Evolutionary conservation across 2,888 invertebrate species (phyloP), one percentile per base, ranked within the genome.

Genomic region (Gortyna flavago): DNA sequence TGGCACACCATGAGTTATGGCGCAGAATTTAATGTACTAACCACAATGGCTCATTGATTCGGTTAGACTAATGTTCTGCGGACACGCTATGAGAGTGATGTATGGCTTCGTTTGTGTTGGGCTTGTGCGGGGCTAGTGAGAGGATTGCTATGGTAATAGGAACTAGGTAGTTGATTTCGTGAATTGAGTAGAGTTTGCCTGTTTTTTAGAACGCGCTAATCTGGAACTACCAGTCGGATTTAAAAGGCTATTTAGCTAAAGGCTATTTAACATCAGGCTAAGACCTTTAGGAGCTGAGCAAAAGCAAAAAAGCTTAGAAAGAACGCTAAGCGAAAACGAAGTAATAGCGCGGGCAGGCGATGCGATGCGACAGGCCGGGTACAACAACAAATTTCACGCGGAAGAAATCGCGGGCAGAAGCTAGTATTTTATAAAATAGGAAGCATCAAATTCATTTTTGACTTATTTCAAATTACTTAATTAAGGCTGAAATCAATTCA

Each of bases 41-140:
- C 90, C 85, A 93, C 93, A 94, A 93, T 92, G 88, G 89, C 85
- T 90, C 91, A 93, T 93, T 93, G 94, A 93, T 93, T 93, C 92
- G 90, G 90, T 90, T 89, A 90, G 93, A 93, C 89, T 92, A 91
- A 94, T 93, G 92, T 89, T 81, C 77, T 68, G 78, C 67, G 79
- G 87, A 85, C 93, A 93, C 91, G 93, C 91, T 81, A 92, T 81
- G 81, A 80, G 62, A 68, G 67, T 89, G 88, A 89, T 91, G 87
- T 88, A 89, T 89, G 86, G 86, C 80, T 81, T 79, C 72, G 80
- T 75, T 76, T 70, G 69, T 83, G 74, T 85, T 70, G 79, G 82
- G 69, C 54, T 75, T n/a, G 83, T 67, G 71, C 85, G 67, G 57
- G 79, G 57, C 25, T 54, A 41, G 61, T 51, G 72, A 70, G 75